Evolutionary conservation across 1,140 invertebrate species (phyloP), one percentile per base, ranked within the genome.

Genomic region (Sitobion miscanthi): DNA sequence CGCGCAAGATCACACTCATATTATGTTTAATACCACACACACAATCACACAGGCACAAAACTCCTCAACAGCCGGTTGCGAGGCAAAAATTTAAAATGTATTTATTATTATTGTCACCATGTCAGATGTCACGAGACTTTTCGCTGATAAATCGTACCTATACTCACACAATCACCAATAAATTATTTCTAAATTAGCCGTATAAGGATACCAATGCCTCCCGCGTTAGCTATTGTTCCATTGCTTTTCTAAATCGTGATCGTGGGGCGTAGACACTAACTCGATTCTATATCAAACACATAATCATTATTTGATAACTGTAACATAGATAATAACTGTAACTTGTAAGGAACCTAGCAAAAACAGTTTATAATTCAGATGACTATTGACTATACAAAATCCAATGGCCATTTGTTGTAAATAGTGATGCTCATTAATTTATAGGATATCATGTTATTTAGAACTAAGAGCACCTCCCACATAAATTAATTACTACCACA

Each of bases 111-210:
- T 49, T 49, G 47, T 52, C 47, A 62, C 0, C 20, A n/a, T 1
- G 14, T 49, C 3, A 35, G 62, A n/a, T 69, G n/a, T 30, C 30
- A 87, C 25, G 30, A 30, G 14, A 45, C 1, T 45, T 49, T 49
- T 23, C 17, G 14, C 86, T 35, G 30, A 49, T 49, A 35, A 49
- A 52, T 35, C 17, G 14, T 47, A n/a, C 17, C 47, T 30, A 17
- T 35, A 77, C 30, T 47, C n/a, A n/a, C 17, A 86, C 45, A 88
- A 87, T 86, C 30, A 21, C 17, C 17, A 88, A 88, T 88, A 49
- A 35, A 88, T 88, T 20, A 35, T 88, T 88, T 52, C 30, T 49
- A 49, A 49, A 88, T 88, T 88, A 88, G 52, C 30, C 85, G 30
- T 49, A 86, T 47, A 87, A 49, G 42, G 25, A 49, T n/a, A 14